These are phyloP conservation scores for Trissonchulus sp. DNA, from an alignment of 2,888 invertebrate genomes.

Conservation along the genomic window DNA sequence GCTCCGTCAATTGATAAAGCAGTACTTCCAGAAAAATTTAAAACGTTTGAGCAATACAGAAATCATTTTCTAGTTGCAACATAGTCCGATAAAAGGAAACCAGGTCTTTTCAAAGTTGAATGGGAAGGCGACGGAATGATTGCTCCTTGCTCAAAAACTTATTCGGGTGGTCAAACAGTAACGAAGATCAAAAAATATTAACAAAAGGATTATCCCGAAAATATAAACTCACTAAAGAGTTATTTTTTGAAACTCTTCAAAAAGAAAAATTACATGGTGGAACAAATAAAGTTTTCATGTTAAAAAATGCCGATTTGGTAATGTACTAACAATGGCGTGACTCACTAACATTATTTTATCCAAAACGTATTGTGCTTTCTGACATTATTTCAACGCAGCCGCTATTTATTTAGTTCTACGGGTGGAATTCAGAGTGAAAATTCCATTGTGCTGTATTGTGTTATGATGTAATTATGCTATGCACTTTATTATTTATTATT, in stretches of 20 bases:
- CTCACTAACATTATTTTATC: background rate
- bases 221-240: background rate
- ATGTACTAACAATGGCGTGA: background rate
- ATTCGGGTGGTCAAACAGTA: background rate
- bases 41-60: background rate
- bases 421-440: no score
- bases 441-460: no score
- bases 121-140: slow-evolving; percentile 1
- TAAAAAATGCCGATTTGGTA: background rate
- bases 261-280: background rate
- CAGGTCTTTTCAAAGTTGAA: background rate
- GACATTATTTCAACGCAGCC: slow-evolving; percentile 5
- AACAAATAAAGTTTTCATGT: background rate
- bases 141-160: background rate
- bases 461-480: no score
- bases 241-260: background rate
- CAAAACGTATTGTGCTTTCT: background rate
- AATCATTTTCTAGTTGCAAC: background rate
- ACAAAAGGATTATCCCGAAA: background rate
- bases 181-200: background rate
- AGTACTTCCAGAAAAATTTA: no score
- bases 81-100: background rate
- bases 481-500: no score
- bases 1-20: background rate
- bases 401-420: background rate